A percentile compares a stretch with the other conserved stretches of the same genome.
These are phyloP conservation scores for Tachystola acroxantha DNA, from an alignment of 2,888 invertebrate species.

Conservation along the genomic window DNA sequence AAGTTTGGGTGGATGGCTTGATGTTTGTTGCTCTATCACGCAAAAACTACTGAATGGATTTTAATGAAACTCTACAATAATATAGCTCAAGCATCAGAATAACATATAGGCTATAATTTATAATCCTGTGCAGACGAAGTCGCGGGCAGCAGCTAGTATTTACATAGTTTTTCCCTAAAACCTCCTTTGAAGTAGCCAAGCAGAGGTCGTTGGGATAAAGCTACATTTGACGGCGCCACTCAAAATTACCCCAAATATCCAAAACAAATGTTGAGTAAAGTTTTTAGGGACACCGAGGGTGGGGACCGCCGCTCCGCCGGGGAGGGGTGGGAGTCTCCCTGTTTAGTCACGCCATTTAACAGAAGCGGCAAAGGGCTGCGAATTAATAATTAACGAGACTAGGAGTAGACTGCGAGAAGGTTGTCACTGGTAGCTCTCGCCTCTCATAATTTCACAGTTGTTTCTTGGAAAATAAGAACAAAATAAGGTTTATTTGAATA, in stretches of 20 bases:
- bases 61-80: too few species aligned
- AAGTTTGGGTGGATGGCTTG: too few species aligned
- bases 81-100: too few species aligned
- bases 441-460: constrained; percentile 1
- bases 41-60: too few species aligned
- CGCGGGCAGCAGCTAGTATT: too few species aligned
- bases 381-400: constrained; percentile 56
- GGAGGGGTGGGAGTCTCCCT: constrained; percentile 41
- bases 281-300: constrained; percentile 27
- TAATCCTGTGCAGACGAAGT: too few species aligned
- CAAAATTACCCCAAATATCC: constrained; percentile 38
- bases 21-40: too few species aligned
- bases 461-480: not conserved
- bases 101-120: too few species aligned
- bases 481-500: not conserved
- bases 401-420: constrained; percentile 27
- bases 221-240: constrained; percentile 19
- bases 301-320: constrained; percentile 20
- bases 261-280: constrained; percentile 53
- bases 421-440: constrained; percentile 30
- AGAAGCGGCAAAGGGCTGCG: constrained; percentile 63
- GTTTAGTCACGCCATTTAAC: constrained; percentile 74
- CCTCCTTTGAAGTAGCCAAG: too few species aligned
- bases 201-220: too few species aligned
- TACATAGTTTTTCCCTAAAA: too few species aligned